Evolutionary conservation across 1,140 invertebrate genomes (phyloP).

Genomic region (Cheumatopsyche charites): DNA sequence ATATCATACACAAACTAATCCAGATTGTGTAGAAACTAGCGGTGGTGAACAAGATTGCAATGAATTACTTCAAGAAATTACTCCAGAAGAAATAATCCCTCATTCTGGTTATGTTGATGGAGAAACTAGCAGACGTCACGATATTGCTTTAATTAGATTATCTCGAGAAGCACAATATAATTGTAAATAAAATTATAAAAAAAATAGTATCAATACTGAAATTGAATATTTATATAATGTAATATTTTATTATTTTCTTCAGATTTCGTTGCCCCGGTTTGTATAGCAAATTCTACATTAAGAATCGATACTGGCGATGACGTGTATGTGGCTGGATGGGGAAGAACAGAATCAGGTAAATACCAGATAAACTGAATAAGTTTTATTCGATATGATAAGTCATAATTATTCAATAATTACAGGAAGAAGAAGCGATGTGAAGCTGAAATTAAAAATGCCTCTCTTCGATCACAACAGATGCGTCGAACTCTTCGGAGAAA

Average conservation of each 20-base stretch:
- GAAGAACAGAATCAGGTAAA: slow-evolving; percentile 54
- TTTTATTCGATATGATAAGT: too few relatives aligned
- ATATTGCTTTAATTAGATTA: slow-evolving; percentile 66
- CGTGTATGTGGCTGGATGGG: slow-evolving; percentile 59
- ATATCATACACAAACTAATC: not conserved
- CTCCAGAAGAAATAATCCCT: too few relatives aligned
- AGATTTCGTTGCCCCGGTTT: slow-evolving; percentile 65
- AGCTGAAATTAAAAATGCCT: slow-evolving; percentile 64
- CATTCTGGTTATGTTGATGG: slow-evolving; percentile 61
- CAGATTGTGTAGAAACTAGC: slow-evolving; percentile 55
- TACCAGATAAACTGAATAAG: not conserved
- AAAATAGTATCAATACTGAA: slow-evolving; percentile 12
- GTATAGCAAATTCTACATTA: slow-evolving; percentile 55
- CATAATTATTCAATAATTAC: slow-evolving; percentile 23
- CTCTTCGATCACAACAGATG: slow-evolving; percentile 60
- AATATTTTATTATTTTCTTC: slow-evolving; percentile 48
- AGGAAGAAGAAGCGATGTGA: slow-evolving; percentile 61
- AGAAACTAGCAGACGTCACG: slow-evolving; percentile 62
- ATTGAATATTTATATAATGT: slow-evolving; percentile 30
- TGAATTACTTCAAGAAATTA: slow-evolving; percentile 51
- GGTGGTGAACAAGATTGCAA: slow-evolving; percentile 51
- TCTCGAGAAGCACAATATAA: slow-evolving; percentile 44
- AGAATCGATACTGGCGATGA: slow-evolving; percentile 47
- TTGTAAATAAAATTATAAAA: slow-evolving; percentile 32
- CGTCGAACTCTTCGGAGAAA: slow-evolving; percentile 55